Base-by-base conservation (phyloP, 1,140 invertebrate genomes). In the Parapsyche elsis region DNA sequence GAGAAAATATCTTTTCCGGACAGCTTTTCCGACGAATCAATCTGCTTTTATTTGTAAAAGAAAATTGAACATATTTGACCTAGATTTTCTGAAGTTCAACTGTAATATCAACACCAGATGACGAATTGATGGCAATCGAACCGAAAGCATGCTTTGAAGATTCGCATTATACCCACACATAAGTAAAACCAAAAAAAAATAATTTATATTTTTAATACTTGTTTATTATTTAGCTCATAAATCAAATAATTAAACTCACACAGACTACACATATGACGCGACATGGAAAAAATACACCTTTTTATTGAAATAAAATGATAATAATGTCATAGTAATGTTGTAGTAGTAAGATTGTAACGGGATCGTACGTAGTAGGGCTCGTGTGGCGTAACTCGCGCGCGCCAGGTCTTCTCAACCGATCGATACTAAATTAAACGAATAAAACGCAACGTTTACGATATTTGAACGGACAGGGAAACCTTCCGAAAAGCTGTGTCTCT, bases 261-360 rank as follows among this genome's bases (percentile, higher is more conserved):
- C 1, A 14, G 2, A 53, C 12, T 10, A 53, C 49, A 7, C 1
- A 61, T 1, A 61, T 21, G 57, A 61, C 21, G 10, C 2, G 1
- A 16, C 10, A 9, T 61, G 2, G 16, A 19, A 19, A 61, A 61
- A 61, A n/a, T 2, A 21, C 16, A 19, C 16, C 1, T 7, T 1
- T 38, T 38, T 38, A 38, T 38, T 38, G 7, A 19, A 61, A 16
- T 19, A 19, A 19, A 61, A 61, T 14, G 49, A n/a, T 53, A 53
- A 61, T 21, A 16, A 21, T 53, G 49, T 61, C 57, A 61, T 19
- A 61, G 14, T 61, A 21, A 61, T 21, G 5, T 61, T 61, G 57
- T 61, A 9, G 57, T 38, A 38, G 49, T 61, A 24, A 61, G 24
- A 67, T 26, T 12, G 24, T 26, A 67, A 67, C 64, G 64, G 64